Percentiles rank a stretch among this genome's conserved stretches.
Evolutionary conservation across 2,797 vertebrate genomes (phyloP).

Genomic region (Catamblyrhynchus diadema): DNA sequence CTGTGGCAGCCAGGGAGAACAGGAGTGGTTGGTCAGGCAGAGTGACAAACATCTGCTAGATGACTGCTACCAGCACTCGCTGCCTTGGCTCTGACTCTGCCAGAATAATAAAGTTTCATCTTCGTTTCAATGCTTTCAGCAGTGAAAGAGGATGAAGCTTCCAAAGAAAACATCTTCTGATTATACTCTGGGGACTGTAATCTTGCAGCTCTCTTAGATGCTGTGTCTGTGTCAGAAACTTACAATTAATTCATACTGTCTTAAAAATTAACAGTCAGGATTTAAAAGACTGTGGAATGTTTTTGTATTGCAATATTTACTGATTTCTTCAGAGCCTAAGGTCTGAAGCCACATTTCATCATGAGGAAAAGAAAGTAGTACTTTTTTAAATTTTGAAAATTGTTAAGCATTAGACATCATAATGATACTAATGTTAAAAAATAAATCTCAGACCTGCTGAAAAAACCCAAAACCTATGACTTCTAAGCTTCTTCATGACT

Average conservation of each 20-base stretch:
- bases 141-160: background rate
- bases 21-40: background rate
- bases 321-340: background rate
- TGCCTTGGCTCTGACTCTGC: background rate
- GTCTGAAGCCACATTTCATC: background rate
- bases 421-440: background rate
- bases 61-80: background rate
- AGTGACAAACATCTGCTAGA: background rate
- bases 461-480: background rate
- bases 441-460: background rate
- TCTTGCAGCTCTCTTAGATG: background rate
- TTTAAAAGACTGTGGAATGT: background rate
- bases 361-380: fast-evolving
- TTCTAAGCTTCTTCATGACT: background rate
- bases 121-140: background rate
- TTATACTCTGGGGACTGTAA: background rate
- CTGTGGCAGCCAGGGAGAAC: background rate
- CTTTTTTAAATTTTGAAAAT: background rate
- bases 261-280: background rate
- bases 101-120: background rate
- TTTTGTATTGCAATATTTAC: background rate
- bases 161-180: background rate
- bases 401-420: background rate
- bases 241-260: background rate
- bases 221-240: background rate